Conservation (phyloP, 2,888 invertebrate genomes). For the Hemistola chrysoprasaria region DNA sequence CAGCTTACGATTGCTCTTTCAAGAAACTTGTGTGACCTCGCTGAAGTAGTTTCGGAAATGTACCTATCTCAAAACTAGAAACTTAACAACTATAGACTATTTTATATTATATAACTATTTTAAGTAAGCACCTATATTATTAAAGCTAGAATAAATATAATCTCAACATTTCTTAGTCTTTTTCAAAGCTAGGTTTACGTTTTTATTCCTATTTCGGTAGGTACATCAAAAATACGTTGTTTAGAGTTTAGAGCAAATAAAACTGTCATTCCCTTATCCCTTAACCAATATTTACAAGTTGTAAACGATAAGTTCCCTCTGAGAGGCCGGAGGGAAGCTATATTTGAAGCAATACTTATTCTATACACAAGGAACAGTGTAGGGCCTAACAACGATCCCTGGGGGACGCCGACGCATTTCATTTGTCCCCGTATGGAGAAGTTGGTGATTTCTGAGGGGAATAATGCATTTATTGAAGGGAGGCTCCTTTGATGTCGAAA, state of each 20-base stretch:
- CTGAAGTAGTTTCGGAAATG: too few relatives aligned
- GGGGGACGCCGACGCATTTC: conserved; percentile 58
- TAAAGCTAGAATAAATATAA: too few relatives aligned
- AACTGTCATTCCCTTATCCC: conserved; percentile 31
- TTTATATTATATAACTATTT: too few relatives aligned
- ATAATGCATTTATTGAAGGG: conserved; percentile 49
- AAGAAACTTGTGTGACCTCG: too few relatives aligned
- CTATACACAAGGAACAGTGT: conserved; percentile 31
- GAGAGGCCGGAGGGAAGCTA: conserved; percentile 37
- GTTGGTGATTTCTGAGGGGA: conserved; percentile 49
- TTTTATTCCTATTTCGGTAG: too few relatives aligned
- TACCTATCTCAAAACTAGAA: too few relatives aligned
- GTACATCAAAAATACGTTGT: neutral
- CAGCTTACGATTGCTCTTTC: too few relatives aligned
- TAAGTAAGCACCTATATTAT: too few relatives aligned
- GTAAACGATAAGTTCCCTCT: conserved; percentile 55
- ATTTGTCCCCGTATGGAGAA: conserved; percentile 55
- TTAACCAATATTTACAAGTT: conserved; percentile 65
- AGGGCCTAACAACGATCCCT: conserved; percentile 45
- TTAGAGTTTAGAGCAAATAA: conserved; percentile 27
- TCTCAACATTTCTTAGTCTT: too few relatives aligned
- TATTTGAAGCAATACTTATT: conserved; percentile 53
- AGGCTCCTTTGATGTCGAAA: conserved; percentile 41
- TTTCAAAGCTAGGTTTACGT: too few relatives aligned
- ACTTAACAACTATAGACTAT: too few relatives aligned